phyloP scores from a whole-genome alignment of 2,888 invertebrate genomes.

The Sycophila texana region DNA sequence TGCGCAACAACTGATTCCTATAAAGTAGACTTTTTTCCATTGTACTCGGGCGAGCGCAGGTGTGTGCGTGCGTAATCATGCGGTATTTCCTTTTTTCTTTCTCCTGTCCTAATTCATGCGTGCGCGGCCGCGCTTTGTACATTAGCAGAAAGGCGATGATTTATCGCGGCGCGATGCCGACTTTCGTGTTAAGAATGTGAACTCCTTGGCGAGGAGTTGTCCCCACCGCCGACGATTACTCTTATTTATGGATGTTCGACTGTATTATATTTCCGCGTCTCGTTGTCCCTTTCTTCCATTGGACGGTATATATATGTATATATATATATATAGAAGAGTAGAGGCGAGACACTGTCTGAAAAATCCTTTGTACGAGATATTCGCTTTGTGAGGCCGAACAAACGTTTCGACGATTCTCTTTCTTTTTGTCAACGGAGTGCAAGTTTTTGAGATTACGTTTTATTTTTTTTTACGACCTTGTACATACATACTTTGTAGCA shows the following conservation, averaged over 20 bases:
- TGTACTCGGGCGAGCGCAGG: background rate
- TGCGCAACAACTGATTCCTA: slow-evolving; percentile 31
- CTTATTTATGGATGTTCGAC: slow-evolving; percentile 6
- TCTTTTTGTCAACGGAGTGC: background rate
- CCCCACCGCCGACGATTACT: background rate
- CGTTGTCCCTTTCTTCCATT: background rate
- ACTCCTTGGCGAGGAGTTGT: background rate
- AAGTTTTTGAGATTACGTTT: background rate
- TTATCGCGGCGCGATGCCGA: slow-evolving; percentile 13
- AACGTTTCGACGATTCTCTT: background rate
- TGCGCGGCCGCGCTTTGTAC: background rate
- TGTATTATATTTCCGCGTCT: background rate
- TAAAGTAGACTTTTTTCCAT: background rate
- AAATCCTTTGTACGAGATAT: background rate
- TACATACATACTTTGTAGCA: background rate
- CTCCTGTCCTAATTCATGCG: background rate
- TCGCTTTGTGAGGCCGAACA: background rate
- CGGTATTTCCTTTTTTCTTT: background rate
- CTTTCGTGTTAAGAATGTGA: slow-evolving; percentile 1
- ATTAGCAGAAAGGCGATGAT: slow-evolving; percentile 15
- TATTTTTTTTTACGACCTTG: background rate
- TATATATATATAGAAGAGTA: background rate
- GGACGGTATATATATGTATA: too few species aligned
- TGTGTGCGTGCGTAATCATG: background rate
- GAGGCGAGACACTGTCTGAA: background rate